Evolutionary conservation across 2,888 invertebrate genomes (phyloP), one percentile per base, ranked within the genome.

Genomic region (Sussaba pulchella): DNA sequence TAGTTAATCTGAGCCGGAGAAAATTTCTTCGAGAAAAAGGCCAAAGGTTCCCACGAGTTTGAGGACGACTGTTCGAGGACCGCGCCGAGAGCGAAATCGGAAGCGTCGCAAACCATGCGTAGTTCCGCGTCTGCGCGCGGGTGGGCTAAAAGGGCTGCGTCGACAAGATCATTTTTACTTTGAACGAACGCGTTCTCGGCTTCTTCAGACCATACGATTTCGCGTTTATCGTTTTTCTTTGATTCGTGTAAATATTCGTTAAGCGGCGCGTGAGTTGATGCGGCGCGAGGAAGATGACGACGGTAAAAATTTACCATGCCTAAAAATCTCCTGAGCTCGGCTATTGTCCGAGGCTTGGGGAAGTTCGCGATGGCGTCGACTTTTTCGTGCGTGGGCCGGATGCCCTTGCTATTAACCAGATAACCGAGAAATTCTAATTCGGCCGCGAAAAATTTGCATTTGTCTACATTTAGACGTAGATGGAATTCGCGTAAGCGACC

Each of bases 1-100:
- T 85, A 88, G 0, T 79, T 82, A 10, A 9, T 52, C 57, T 87
- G 81, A 1, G 79, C 63, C 5, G 82, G 78, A 0, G 81, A 59
- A 5, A 82, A 57, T 41, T 82, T 82, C 41, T 45, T 71, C 6
- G 31, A 31, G 31, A 31, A 31, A 31, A 31, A 31, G 31, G 31
- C 31, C 31, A 31, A 6, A 31, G 75, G 80, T 64, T 79, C 57
- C 79, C 69, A 76, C 10, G n/a, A n/a, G 12, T 54, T 45, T n/a
- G 12, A 19, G 36, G 17, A 24, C 3, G 12, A 19, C 31, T 79
- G 73, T 45, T 81, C 64, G 21, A 81, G 78, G 31, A 45, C 73
- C 10, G 66, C 78, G 43, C 78, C 66, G 31, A 79, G 57, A 10
- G 67, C 69, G 2, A 12, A 39, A 21, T 63, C 50, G 14, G 79